Base-by-base conservation (phyloP, 2,113 vertebrate genomes). In the Riparia riparia region DNA sequence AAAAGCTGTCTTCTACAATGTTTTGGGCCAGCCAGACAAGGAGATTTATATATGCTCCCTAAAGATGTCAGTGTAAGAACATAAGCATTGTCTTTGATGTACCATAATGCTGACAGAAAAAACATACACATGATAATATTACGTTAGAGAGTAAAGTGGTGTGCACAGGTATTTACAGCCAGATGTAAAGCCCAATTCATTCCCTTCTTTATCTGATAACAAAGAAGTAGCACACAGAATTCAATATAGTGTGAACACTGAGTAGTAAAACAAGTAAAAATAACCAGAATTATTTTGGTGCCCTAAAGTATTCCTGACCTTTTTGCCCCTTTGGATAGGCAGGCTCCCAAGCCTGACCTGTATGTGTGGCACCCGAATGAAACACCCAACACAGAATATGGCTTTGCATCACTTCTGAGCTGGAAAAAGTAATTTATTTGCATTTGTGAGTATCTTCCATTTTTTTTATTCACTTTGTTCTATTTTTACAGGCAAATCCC, bases 81-180 rank as follows among this genome's bases (percentile, higher is more conserved):
- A 88, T 45, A 60, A 72, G 22, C 72, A 45, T 96, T 92, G 86
- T 70, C 44, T 72, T 54, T 82, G 82, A 71, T 66, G 83, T 80
- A 61, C 21, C 54, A 28, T 86, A 94, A 95, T 86, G 50, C 78
- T 89, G 83, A 86, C 68, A 93, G 95, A 93, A 90, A 95, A 92
- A 74, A 82, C 61, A 90, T 6, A 57, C 44, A 69, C 54, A 26
- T 66, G 80, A 70, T 79, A 88, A 82, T 41, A 39, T 24, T 56
- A 42, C 56, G 84, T 92, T 45, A 90, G 85, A 82, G 50, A 86
- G 29, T 54, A 61, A 94, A 88, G 64, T 76, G 64, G 22, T 56
- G 54, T 91, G 89, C 39, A 91, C n/a, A 88, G 71, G 76, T 94
- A 85, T 96, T 95, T 93, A 71, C 34, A 91, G n/a, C 51, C 60